Conservation (phyloP, 2,113 vertebrate species). For the Catharus bicknelli region DNA sequence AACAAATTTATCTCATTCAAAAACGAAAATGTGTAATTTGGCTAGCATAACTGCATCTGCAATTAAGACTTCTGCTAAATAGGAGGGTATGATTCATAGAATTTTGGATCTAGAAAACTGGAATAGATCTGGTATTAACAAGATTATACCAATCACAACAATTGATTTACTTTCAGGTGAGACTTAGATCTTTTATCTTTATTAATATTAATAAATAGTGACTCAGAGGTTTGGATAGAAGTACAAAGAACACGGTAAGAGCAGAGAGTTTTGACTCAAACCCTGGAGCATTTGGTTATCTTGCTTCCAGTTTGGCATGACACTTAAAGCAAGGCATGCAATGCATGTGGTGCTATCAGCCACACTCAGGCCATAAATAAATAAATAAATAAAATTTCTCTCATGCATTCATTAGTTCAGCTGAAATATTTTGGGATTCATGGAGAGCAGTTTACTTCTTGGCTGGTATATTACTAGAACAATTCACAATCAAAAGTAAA, state of each 20-base stretch:
- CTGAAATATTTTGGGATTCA: neutral
- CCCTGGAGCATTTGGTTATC: neutral
- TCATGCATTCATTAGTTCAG: neutral
- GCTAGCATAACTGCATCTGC: neutral
- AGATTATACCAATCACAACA: neutral
- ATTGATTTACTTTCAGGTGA: neutral
- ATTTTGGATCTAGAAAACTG: neutral
- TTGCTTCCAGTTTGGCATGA: neutral
- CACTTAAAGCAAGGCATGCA: neutral
- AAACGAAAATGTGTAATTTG: neutral
- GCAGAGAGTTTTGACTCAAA: neutral
- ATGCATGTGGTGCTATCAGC: neutral
- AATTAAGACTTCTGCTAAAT: neutral
- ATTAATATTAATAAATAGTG: neutral
- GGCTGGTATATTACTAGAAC: neutral
- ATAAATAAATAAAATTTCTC: neutral
- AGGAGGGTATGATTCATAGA: neutral
- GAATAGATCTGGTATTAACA: neutral
- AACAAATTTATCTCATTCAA: neutral
- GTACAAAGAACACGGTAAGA: neutral
- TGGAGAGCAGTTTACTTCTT: neutral
- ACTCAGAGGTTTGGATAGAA: neutral
- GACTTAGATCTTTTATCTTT: neutral
- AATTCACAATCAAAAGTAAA: neutral
- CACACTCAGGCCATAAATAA: neutral